phyloP scores from a whole-genome alignment of 2,888 invertebrate genomes.

The Pseudanteris insignis region DNA sequence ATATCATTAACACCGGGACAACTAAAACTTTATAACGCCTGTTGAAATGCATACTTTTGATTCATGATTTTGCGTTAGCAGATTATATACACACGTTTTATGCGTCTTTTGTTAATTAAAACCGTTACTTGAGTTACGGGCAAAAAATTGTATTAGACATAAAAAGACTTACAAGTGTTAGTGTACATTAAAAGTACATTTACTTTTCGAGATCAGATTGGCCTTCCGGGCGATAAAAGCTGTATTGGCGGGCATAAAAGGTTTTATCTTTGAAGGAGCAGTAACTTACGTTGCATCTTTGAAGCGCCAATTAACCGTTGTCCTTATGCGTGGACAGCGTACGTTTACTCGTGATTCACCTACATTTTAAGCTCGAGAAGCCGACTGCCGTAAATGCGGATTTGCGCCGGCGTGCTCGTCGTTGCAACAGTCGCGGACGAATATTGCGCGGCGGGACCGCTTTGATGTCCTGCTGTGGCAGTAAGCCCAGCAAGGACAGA shows the following conservation, averaged over 20 bases:
- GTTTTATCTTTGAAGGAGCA: slow-evolving; percentile 44
- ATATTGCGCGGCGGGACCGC: slow-evolving; percentile 39
- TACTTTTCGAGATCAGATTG: slow-evolving; percentile 37
- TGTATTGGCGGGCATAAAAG: slow-evolving; percentile 38
- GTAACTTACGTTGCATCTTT: slow-evolving; percentile 54
- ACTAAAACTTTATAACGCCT: too few relatives aligned
- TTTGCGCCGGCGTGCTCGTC: slow-evolving; percentile 26
- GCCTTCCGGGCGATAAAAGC: slow-evolving; percentile 32
- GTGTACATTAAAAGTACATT: slow-evolving; percentile 29
- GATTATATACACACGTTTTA: too few relatives aligned
- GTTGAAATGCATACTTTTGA: too few relatives aligned
- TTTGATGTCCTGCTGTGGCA: slow-evolving; percentile 45
- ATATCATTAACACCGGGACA: too few relatives aligned
- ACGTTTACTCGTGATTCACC: slow-evolving; percentile 46
- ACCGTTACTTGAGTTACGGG: not conserved
- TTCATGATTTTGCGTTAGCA: too few relatives aligned
- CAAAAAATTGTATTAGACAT: slow-evolving; percentile 10
- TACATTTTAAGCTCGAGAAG: slow-evolving; percentile 48
- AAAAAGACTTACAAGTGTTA: slow-evolving; percentile 11
- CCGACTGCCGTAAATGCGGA: slow-evolving; percentile 38
- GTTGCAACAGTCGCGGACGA: slow-evolving; percentile 42
- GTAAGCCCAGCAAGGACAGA: slow-evolving; percentile 29
- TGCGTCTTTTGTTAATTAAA: too few relatives aligned
- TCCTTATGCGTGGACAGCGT: slow-evolving; percentile 45
- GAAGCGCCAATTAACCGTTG: slow-evolving; percentile 55